Percentiles rank a stretch among this genome's conserved stretches.
Conservation (phyloP, 2,888 invertebrate genomes). For the Dicranocentrus wangi region DNA sequence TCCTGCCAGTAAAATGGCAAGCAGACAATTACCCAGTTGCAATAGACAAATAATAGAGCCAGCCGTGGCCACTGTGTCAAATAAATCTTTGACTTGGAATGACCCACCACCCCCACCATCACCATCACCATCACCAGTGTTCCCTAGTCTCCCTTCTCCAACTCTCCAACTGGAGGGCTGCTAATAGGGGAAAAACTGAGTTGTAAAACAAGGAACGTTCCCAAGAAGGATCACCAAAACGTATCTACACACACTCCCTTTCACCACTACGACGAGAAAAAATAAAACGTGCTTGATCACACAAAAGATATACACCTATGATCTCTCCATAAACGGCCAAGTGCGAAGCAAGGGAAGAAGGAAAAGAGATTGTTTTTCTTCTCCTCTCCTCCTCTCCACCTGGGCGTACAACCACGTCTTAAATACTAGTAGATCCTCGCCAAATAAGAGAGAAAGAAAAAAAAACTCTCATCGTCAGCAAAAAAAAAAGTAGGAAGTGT, state of each 20-base stretch:
- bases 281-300: conserved; percentile 55
- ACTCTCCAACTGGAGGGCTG: background rate
- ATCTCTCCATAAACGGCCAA: conserved; percentile 4
- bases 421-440: background rate
- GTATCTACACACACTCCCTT: too few relatives aligned
- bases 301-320: conserved; percentile 4
- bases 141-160: background rate
- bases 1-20: conserved; percentile 59
- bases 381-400: background rate
- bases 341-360: background rate
- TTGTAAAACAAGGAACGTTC: conserved; percentile 2
- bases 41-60: conserved; percentile 55
- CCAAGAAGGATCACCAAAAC: background rate
- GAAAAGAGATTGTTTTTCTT: background rate
- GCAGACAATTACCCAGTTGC: conserved; percentile 52
- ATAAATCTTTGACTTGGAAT: conserved; percentile 61
- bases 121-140: background rate
- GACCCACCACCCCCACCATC: conserved; percentile 25
- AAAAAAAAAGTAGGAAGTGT: too few relatives aligned
- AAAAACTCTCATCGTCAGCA: conserved; percentile 18
- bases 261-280: too few relatives aligned
- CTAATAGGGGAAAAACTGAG: too few relatives aligned
- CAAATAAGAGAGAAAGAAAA: background rate
- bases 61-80: conserved; percentile 43
- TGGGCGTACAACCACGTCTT: background rate